Base-by-base conservation (phyloP, 2,797 vertebrate genomes). In the Aplochiton taeniatus region DNA sequence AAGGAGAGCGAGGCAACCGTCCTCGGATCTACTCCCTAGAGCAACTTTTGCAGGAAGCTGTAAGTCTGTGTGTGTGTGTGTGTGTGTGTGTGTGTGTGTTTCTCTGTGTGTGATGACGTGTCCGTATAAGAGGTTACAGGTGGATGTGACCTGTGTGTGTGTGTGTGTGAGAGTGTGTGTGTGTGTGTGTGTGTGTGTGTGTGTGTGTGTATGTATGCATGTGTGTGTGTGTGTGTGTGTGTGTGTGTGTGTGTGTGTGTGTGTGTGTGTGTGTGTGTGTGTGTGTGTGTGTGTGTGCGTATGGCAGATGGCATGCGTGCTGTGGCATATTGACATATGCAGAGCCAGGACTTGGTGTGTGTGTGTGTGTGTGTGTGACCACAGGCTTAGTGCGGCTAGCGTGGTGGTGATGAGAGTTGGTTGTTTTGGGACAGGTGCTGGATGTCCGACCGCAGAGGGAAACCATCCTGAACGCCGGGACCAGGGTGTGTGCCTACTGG, bases 401-500 rank as follows among this genome's bases (percentile, higher is more conserved):
- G n/a, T n/a, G n/a, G 16, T 57, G 60, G 53, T 74, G 10, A 31
- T 31, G 6, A 31, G 2, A 6, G 31, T 31, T 65, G 8, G 62
- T 18, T 63, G 52, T 69, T 52, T 65, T 52, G 64, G 61, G 51
- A 12, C 83, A 98, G 96, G 96, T 98, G 49, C 90, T 98, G 0
- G 95, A 98, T 0, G 87, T 98, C 17, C 90, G 90, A 49, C 95
- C 96, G 0, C 94, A 95, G 78, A 95, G 93, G 0, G 93, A 95
- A 46, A 91, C 88, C 43, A 92, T 88, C 80, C 89, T 97, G 51
- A 94, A 91, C 0, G 92, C 94, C 0, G 95, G 95, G 69, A 97
- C 95, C 0, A 88, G 96, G 9, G 96, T 98, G 70, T 98, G 97
- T 7, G 96, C 97, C 62, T 98, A 97, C 82, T 98, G 96, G 96